A percentile compares a stretch with the other conserved stretches of the same genome.
Evolutionary conservation across 2,888 invertebrate genomes (phyloP).

Genomic region (Ariolimax columbianus): DNA sequence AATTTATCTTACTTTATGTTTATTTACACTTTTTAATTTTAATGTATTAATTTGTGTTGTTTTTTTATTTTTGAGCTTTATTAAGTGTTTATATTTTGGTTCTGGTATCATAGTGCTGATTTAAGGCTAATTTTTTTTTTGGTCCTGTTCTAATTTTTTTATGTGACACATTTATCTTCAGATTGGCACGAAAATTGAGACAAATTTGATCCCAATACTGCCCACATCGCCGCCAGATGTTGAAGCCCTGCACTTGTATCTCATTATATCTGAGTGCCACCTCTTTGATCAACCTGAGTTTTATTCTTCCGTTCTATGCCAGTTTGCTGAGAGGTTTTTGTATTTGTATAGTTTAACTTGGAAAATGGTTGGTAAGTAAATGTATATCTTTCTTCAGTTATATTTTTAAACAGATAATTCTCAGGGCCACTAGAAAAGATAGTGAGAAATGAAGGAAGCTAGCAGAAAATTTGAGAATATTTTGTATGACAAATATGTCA

Average conservation of each 20-base stretch:
- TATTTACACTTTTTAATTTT: background rate
- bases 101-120: background rate
- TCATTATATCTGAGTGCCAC: constrained; percentile 90
- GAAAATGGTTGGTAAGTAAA: constrained; percentile 82
- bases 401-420: too few relatives aligned
- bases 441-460: too few relatives aligned
- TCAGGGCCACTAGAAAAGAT: too few relatives aligned
- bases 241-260: constrained; percentile 90
- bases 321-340: constrained; percentile 86
- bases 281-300: constrained; percentile 89
- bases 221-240: constrained; percentile 84
- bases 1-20: background rate
- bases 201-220: constrained; percentile 62
- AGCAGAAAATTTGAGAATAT: too few relatives aligned
- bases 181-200: constrained; percentile 64
- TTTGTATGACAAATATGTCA: too few relatives aligned
- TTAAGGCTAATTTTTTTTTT: background rate
- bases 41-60: background rate
- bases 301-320: constrained; percentile 83
- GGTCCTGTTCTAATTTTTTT: background rate
- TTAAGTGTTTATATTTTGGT: background rate
- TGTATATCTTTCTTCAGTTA: too few relatives aligned
- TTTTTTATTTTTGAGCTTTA: background rate
- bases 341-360: constrained; percentile 84
- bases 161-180: constrained; percentile 40